A percentile compares a stretch with the other conserved stretches of the same genome.
Conservation (phyloP, 2,797 vertebrate genomes). For the Chelon auratus region DNA sequence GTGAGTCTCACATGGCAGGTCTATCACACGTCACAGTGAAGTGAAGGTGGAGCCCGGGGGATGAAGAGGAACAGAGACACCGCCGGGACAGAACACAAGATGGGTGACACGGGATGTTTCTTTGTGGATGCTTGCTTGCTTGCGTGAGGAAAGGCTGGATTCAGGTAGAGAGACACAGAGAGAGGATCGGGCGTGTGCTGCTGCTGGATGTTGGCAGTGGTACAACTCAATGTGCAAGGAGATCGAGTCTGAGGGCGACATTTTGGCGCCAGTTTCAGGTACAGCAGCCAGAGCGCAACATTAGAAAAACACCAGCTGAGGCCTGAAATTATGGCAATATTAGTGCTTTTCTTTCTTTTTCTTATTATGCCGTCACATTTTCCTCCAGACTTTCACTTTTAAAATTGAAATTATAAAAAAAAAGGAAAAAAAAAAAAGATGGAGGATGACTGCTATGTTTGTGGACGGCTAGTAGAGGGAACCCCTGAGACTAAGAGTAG, state of each 20-base stretch:
- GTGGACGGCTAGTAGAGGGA: slow-evolving; percentile 49
- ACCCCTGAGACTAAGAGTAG: slow-evolving; percentile 24
- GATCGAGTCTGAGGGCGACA: not conserved
- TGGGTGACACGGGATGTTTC: slow-evolving; percentile 22
- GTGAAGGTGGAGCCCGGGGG: slow-evolving; percentile 71
- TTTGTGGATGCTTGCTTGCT: slow-evolving; percentile 11
- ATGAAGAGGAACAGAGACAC: slow-evolving; percentile 21
- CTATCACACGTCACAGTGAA: slow-evolving; percentile 82
- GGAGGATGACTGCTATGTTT: slow-evolving; percentile 1
- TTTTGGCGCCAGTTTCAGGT: not conserved
- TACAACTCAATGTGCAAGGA: not conserved
- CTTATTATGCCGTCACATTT: slow-evolving; percentile 6
- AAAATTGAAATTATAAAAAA: not conserved
- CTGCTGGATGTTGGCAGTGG: slow-evolving; percentile 5
- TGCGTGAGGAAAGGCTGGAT: slow-evolving; percentile 23
- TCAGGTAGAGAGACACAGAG: not conserved
- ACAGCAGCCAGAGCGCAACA: not conserved
- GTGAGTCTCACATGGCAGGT: slow-evolving; percentile 91
- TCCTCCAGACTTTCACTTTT: slow-evolving; percentile 15
- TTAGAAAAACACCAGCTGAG: not conserved
- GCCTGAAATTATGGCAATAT: not conserved
- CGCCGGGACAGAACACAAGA: slow-evolving; percentile 42
- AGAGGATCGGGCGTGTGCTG: slow-evolving; percentile 14
- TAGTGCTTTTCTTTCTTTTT: not conserved
- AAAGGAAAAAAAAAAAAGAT: slow-evolving; percentile 26